Base-by-base conservation (phyloP, 2,113 vertebrate genomes). In the Lates calcarifer region DNA sequence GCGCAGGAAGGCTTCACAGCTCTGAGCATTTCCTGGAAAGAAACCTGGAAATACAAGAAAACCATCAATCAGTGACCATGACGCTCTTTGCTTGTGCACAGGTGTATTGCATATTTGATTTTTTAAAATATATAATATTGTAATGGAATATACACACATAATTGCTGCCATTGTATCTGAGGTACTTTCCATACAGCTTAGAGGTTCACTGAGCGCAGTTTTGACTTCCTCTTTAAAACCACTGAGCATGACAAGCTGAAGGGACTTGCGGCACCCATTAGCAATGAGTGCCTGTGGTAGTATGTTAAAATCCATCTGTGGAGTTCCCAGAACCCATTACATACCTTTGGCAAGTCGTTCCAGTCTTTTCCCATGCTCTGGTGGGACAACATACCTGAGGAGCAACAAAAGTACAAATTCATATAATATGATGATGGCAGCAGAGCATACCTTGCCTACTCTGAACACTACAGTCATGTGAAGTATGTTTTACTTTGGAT, bases 271-370 rank as follows among this genome's bases (percentile, higher is more conserved):
- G 33, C 33, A 33, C n/a, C n/a, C n/a, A n/a, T n/a, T n/a, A n/a
- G 2, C 17, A 26, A 33, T 13, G 3, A 55, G 35, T 77, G 17
- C 12, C 15, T 58, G 24, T 41, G 64, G 1, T 6, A 29, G 13
- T 15, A 18, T 5, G 56, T 41, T n/a, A 17, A 39, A 53, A 60
- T 56, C 17, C 6, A 60, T 58, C 17, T 29, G 9, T 49, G 8
- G 3, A 37, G 35, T 22, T 39, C 2, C 4, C 47, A 53, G 7
- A 45, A 57, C 0, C 5, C 3, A 37, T 47, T 37, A 78, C 71
- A 0, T 96, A 99, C 98, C 98, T 95, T 97, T 99, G 58, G 98
- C 98, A 4, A 99, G 96, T 43, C 97, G 96, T 77, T 99, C 98
- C 89, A 99, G 74, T 8, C 98, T 91, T 75, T 97, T 99, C 45